Evolutionary conservation across 2,113 vertebrate genomes (phyloP), one percentile per base, ranked within the genome.

Genomic region (Pagrus major): DNA sequence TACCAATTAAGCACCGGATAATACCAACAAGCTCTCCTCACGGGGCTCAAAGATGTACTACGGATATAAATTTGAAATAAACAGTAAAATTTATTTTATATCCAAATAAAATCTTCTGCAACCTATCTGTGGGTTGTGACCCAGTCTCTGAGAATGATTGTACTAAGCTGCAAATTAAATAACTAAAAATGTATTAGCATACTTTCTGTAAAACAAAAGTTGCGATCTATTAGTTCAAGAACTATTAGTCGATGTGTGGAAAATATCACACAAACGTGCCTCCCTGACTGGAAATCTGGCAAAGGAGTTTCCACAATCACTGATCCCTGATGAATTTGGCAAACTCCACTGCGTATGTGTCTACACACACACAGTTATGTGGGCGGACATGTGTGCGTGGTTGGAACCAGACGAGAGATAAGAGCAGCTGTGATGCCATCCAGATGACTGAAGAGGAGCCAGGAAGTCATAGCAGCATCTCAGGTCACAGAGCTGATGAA

Each of bases 351-450:
- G 37, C 3, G 9, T 49, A 10, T n/a, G 21, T 64, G 29, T 56
- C 46, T 63, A n/a, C 25, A 59, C 64, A 31, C 21, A 25, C 16
- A 23, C n/a, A 10, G 29, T 14, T 15, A 49, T 49, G 63, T 67
- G 49, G 61, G 37, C 14, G n/a, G 49, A 14, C 4, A 3, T n/a
- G 11, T 3, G 1, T 37, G 18, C 49, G 54, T 29, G 23, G 31
- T 60, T 60, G 42, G 33, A 16, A 77, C 12, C 18, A 14, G 27
- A 23, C 9, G 14, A 15, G 55, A 78, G 56, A 70, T 61, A 44
- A 61, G 56, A 78, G 56, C 35, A 15, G 55, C 47, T 44, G 29
- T 71, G 76, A 71, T 47, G 58, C 66, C 66, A 25, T 54, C 25
- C 65, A 52, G 46, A 52, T 15, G 46, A 41, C 25, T 42, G 44